phyloP scores from a whole-genome alignment of 2,113 vertebrate genomes.

The Oncorhynchus masou region DNA sequence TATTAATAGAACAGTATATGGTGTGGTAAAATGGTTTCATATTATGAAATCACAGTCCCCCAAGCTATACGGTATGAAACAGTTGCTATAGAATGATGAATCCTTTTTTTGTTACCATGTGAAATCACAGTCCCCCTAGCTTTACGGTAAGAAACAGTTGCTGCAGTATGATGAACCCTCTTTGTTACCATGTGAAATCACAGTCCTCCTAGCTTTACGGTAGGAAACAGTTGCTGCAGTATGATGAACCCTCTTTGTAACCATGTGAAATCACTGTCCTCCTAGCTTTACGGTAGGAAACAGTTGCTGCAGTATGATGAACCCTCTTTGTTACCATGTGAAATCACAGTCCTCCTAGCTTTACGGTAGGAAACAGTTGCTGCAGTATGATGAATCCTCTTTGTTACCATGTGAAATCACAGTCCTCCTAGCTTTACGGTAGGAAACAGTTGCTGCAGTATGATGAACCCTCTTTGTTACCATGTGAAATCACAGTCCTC shows the following conservation, averaged over 20 bases:
- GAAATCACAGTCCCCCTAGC: background rate
- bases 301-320: too few relatives aligned
- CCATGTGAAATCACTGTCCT: background rate
- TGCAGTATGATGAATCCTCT: too few relatives aligned
- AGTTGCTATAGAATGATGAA: too few relatives aligned
- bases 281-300: background rate
- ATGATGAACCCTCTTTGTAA: background rate
- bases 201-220: background rate
- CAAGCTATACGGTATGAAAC: background rate
- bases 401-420: background rate
- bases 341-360: background rate
- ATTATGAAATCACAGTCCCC: too few relatives aligned
- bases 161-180: too few relatives aligned
- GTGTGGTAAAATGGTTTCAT: too few relatives aligned
- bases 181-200: background rate
- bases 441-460: too few relatives aligned
- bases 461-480: background rate
- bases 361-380: background rate
- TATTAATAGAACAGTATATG: constrained; percentile 5
- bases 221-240: too few relatives aligned
- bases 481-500: background rate
- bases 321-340: background rate
- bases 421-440: background rate
- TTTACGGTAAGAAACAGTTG: background rate
- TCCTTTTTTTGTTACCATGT: background rate